Evolutionary conservation across 2,113 vertebrate species (phyloP).

Genomic region (Muntiacus muntjak): DNA sequence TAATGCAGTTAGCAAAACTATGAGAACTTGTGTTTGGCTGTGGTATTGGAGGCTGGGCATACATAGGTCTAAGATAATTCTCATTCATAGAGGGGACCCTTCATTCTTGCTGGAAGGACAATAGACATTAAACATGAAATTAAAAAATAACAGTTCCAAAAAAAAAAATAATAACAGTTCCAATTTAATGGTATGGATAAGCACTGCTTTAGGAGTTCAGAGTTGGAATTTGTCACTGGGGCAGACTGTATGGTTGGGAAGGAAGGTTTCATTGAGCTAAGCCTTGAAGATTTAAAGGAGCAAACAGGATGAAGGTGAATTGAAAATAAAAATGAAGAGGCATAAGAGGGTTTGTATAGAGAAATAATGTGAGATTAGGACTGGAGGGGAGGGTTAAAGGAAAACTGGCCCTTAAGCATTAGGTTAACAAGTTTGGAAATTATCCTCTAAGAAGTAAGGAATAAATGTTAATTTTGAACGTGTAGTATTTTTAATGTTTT

Average conservation of each 20-base stretch:
- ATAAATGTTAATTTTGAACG: neutral
- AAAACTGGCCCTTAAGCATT: neutral
- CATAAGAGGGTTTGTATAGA: neutral
- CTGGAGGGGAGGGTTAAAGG: neutral
- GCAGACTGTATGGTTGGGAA: neutral
- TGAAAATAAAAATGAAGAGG: neutral
- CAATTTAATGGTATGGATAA: neutral
- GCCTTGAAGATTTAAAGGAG: neutral
- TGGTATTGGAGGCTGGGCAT: neutral
- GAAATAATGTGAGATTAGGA: neutral
- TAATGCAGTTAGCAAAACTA: neutral
- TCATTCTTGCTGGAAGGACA: neutral
- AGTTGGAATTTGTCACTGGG: neutral
- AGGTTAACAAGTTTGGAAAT: neutral
- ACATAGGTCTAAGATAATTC: neutral
- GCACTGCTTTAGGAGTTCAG: neutral
- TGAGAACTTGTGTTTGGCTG: neutral
- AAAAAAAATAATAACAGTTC: neutral
- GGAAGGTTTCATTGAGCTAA: neutral
- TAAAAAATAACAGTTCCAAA: neutral
- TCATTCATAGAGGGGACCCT: neutral
- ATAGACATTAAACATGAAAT: neutral
- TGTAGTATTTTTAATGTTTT: neutral
- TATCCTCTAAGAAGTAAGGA: neutral
- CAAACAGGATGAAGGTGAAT: neutral